Evolutionary conservation across 1,140 invertebrate genomes (phyloP).

Genomic region (Drosophila punjabiensis): DNA sequence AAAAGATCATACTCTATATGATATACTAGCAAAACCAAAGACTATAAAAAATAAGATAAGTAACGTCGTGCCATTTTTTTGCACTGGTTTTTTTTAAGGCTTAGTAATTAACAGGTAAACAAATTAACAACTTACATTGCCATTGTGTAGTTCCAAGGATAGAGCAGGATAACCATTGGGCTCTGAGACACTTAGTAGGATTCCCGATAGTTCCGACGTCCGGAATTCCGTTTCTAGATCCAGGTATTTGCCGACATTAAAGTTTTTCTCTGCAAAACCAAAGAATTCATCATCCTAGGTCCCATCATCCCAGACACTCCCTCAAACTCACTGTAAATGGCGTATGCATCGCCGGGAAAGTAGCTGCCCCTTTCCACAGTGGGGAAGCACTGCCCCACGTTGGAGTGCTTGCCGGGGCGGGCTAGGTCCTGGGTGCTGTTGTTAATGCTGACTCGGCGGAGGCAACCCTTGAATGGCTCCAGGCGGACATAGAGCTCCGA

Average conservation of each 20-base stretch:
- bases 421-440: constrained; percentile 91
- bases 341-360: constrained; percentile 93
- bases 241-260: constrained; percentile 89
- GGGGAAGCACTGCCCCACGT: constrained; percentile 95
- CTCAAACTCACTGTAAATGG: constrained; percentile 90
- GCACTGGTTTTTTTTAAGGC: too few relatives aligned
- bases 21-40: too few relatives aligned
- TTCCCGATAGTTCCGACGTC: constrained; percentile 92
- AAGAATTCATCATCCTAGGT: background rate
- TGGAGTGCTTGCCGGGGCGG: constrained; percentile 88
- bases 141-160: constrained; percentile 91
- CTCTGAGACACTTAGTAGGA: constrained; percentile 91
- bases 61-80: too few relatives aligned
- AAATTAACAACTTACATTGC: constrained; percentile 87
- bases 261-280: constrained; percentile 88
- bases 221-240: constrained; percentile 94
- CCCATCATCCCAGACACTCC: too few relatives aligned
- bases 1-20: background rate
- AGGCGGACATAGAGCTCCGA: constrained; percentile 87
- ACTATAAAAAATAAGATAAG: too few relatives aligned
- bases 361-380: constrained; percentile 94
- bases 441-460: constrained; percentile 91
- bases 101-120: too few relatives aligned
- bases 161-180: constrained; percentile 89
- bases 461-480: constrained; percentile 94